Conservation (phyloP, 2,888 invertebrate species). For the Cantharis lateralis region DNA sequence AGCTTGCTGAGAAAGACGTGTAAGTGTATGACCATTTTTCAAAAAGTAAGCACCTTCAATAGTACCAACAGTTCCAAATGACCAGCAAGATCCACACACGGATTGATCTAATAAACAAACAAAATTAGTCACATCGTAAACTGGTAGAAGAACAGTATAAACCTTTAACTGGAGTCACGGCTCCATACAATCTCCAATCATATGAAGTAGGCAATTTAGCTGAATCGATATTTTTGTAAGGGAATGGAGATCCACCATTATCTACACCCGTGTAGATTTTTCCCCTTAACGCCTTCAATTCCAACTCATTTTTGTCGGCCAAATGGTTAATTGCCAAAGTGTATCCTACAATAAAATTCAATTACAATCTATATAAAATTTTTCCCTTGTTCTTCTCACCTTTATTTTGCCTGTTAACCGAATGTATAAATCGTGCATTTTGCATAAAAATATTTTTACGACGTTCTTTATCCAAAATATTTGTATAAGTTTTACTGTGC, state of each 20-base stretch:
- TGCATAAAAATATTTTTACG: constrained; percentile 83
- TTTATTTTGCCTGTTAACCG: constrained; percentile 49
- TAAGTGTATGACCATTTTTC: constrained; percentile 77
- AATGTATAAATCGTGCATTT: constrained; percentile 70
- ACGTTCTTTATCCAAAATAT: constrained; percentile 67
- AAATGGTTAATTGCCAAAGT: constrained; percentile 84
- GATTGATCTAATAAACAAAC: constrained; percentile 78
- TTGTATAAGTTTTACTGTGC: constrained; percentile 72
- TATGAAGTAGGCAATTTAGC: constrained; percentile 71
- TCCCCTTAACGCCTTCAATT: constrained; percentile 77
- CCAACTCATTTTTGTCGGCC: constrained; percentile 79
- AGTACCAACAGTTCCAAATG: constrained; percentile 91
- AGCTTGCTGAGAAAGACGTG: constrained; percentile 89
- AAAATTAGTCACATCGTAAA: neutral
- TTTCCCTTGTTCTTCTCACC: constrained; percentile 72
- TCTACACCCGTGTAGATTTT: constrained; percentile 65
- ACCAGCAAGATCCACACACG: constrained; percentile 97
- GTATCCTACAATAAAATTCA: constrained; percentile 61
- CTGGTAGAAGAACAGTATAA: neutral
- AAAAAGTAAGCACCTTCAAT: constrained; percentile 91
- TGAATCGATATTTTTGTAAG: constrained; percentile 63
- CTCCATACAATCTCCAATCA: constrained; percentile 92
- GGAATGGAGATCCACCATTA: constrained; percentile 82
- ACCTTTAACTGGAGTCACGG: constrained; percentile 94
- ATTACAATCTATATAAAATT: neutral